These are phyloP conservation scores for Heliconius congener DNA, from an alignment of 1,140 invertebrate genomes.

Conservation along the genomic window DNA sequence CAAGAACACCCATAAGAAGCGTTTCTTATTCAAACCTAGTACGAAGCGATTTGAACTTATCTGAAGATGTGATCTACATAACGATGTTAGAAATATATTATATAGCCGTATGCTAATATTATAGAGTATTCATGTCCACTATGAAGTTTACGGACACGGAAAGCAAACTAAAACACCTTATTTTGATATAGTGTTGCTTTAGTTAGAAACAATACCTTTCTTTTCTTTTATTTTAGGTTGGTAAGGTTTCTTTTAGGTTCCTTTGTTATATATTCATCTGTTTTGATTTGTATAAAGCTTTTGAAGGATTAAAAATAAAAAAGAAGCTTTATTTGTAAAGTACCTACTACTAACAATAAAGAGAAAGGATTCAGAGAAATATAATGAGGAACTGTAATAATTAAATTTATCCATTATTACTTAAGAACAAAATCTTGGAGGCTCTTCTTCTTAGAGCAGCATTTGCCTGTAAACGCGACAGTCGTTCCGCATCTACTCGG, in stretches of 20 bases:
- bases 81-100: not conserved
- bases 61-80: constrained; percentile 9
- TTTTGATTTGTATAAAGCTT: no score
- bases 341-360: no score
- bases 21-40: not conserved
- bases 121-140: not conserved
- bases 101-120: constrained; percentile 9
- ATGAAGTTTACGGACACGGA: not conserved
- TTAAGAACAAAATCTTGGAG: no score
- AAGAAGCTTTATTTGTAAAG: no score
- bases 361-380: no score
- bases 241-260: not conserved
- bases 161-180: not conserved
- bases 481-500: no score
- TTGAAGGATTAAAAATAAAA: no score
- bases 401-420: no score
- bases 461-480: no score
- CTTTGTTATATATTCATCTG: no score
- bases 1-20: not conserved
- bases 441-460: no score
- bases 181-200: not conserved
- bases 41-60: constrained; percentile 5
- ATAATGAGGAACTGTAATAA: no score
- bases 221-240: not conserved
- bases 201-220: not conserved